These are phyloP conservation scores for Alentia gelatinosa DNA, from an alignment of 2,888 invertebrate species.

Conservation along the genomic window DNA sequence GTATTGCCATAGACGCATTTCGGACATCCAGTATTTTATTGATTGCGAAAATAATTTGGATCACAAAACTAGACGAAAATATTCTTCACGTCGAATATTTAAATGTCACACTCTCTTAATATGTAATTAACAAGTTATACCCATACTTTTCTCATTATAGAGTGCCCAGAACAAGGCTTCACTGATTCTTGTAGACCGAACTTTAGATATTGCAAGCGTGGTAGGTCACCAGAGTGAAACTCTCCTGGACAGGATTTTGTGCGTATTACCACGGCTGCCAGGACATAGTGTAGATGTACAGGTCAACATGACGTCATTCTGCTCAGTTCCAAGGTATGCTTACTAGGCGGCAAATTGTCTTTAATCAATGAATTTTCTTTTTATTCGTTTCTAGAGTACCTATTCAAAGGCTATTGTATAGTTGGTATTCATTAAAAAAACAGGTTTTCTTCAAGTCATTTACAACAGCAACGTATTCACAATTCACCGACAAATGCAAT, in stretches of 20 bases:
- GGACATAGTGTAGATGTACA: constrained; percentile 86
- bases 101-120: too few species aligned
- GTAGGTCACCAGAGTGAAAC: constrained; percentile 85
- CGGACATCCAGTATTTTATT: too few species aligned
- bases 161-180: constrained; percentile 76
- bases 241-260: constrained; percentile 84
- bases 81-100: too few species aligned
- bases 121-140: too few species aligned
- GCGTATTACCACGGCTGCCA: constrained; percentile 83
- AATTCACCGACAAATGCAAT: too few species aligned
- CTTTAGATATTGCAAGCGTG: constrained; percentile 85
- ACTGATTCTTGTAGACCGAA: constrained; percentile 84
- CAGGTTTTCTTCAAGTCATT: too few species aligned
- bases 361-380: background rate
- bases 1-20: too few species aligned
- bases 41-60: too few species aligned
- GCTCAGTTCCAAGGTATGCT: constrained; percentile 82
- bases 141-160: too few species aligned
- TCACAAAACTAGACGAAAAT: too few species aligned
- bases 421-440: background rate
- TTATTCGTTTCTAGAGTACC: background rate
- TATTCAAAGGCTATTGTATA: background rate
- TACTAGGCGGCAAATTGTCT: background rate
- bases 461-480: too few species aligned
- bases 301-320: constrained; percentile 85